Base-by-base conservation (phyloP, 2,797 vertebrate genomes). In the Intellagama lesueurii region DNA sequence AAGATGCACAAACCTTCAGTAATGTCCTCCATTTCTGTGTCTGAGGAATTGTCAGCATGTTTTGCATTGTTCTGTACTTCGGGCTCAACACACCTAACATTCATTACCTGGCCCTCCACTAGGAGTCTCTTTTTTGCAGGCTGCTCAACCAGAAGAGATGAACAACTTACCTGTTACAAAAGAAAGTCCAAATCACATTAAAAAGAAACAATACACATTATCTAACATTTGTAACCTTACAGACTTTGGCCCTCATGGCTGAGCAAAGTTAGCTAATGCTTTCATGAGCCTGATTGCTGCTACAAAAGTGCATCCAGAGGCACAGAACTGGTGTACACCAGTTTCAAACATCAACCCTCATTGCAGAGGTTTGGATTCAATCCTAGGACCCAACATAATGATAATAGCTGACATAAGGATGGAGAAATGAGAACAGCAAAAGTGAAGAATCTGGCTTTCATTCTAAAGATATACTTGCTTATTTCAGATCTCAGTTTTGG, bases 91-190 rank as follows among this genome's bases (percentile, higher is more conserved):
- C 98, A 90, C 95, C 98, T 95, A 92, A 97, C 96, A 94, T 98
- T 95, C 96, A 96, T 95, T 91, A 97, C 97, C 93, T 98, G 97
- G 64, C 97, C 96, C 93, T 97, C 97, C 95, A 96, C 91, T 81
- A 96, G 94, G 90, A 97, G 92, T 60, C 97, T 94, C 92, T 97
- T 97, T 92, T 98, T 97, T 92, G 96, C 95, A 91, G 97, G 96
- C 79, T 97, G 97, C 49, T 98, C 97, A 69, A 98, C 97, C 96
- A 99, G 96, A 95, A 99, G 96, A 87, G 99, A 99, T 1, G 98
- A 99, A 90, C 98, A 98, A 96, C 97, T 99, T 93, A 99, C 98
- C 99, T 99, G 95, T 90, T 77, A 93, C 83, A 94, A 93, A 14
- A 91, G 83, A 95, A 88, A 90, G 47, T 95, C 81, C 91, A 86